Evolutionary conservation across 2,888 invertebrate species (phyloP), one percentile per base, ranked within the genome.

Genomic region (Dynastes hyllus): DNA sequence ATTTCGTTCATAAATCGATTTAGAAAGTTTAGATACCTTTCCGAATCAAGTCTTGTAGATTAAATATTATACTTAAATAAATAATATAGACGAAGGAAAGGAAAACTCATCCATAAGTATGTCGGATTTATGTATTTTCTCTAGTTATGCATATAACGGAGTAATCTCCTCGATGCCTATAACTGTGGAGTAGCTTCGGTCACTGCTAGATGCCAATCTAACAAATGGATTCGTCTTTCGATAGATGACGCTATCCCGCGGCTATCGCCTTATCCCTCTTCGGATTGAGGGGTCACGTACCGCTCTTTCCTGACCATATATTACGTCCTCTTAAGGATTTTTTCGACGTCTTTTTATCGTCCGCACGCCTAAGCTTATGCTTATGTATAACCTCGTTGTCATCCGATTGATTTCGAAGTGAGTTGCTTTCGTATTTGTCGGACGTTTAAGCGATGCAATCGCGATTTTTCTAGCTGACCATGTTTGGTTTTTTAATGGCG

Each of bases 231-330:
- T 81, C 77, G 78, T 81, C 81, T 55, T 82, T 67, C 82, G 79
- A 81, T 81, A 82, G 80, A 79, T 82, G 80, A 82, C 81, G 82
- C 81, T 81, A 81, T 81, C 83, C 83, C 75, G 80, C 79, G 83
- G 82, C 82, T 81, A 84, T 84, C 84, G 77, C 79, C 82, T 84
- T 81, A 84, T 84, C 84, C 82, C 81, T 77, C 76, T 81, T 82
- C 80, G 78, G 80, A 76, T 83, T 84, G 84, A 82, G 77, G 82
- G 82, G 83, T 84, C 84, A 84, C 84, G 84, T 83, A 82, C 79
- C 58, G 81, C 80, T 83, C 81, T 82, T 69, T 77, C 78, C 80
- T 79, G 82, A 81, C 81, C 80, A 81, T 82, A 82, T 83, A 77
- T 75, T 80, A 79, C 29, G 61, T 78, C 71, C 37, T 55, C 55